Percentiles rank a stretch among this genome's conserved stretches.
Evolutionary conservation across 2,113 vertebrate genomes (phyloP).

Genomic region (Seriola aureovittata): DNA sequence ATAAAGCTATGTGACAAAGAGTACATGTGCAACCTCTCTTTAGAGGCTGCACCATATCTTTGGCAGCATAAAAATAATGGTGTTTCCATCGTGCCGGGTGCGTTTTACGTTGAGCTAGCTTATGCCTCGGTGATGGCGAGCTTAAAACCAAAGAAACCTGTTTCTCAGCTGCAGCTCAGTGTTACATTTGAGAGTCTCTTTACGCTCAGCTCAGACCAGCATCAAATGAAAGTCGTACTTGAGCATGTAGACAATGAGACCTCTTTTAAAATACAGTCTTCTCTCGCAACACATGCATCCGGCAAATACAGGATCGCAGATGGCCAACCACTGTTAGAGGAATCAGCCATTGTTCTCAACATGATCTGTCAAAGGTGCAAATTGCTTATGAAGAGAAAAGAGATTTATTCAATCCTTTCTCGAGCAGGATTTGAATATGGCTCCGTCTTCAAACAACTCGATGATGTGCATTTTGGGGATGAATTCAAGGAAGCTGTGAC

Average conservation of each 20-base stretch:
- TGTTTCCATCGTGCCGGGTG: conserved; percentile 84
- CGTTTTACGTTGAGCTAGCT: conserved; percentile 88
- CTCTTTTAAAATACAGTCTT: conserved; percentile 86
- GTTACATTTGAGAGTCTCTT: conserved; percentile 84
- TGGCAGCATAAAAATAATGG: conserved; percentile 88
- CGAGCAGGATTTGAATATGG: conserved; percentile 88
- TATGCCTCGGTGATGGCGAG: conserved; percentile 83
- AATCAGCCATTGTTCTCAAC: conserved; percentile 80
- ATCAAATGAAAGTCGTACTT: conserved; percentile 83
- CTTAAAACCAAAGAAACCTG: conserved; percentile 79
- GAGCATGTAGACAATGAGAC: conserved; percentile 60
- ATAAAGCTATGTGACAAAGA: conserved; percentile 67
- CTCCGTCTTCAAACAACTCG: conserved; percentile 83
- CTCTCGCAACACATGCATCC: conserved; percentile 79
- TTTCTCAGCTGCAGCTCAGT: conserved; percentile 80
- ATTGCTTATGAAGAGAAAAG: conserved; percentile 67
- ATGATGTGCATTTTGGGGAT: conserved; percentile 83
- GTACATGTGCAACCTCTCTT: conserved; percentile 81
- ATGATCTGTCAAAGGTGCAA: conserved; percentile 83
- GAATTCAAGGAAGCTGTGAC: conserved; percentile 88
- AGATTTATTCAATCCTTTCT: conserved; percentile 85
- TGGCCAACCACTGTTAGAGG: conserved; percentile 72
- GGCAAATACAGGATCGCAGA: conserved; percentile 78
- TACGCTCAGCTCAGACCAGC: conserved; percentile 78
- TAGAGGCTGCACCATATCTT: conserved; percentile 74